These are phyloP conservation scores for Gavia stellata DNA, from an alignment of 2,113 vertebrate species.

Conservation along the genomic window DNA sequence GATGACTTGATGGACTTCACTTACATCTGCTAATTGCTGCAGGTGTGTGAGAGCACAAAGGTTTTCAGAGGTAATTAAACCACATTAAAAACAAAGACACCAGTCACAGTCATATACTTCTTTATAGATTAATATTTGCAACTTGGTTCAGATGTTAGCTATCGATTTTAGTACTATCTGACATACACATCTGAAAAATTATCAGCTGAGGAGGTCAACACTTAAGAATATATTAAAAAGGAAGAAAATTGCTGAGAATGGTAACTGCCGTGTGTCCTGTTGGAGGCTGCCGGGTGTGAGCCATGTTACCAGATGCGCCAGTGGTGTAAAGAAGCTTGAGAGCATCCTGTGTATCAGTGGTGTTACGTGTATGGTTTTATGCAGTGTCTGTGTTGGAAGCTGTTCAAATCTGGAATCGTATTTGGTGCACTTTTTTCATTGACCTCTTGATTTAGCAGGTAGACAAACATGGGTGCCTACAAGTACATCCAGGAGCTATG, in stretches of 20 bases:
- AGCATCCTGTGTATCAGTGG: fast-evolving
- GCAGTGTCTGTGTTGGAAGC: no score
- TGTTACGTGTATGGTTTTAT: fast-evolving
- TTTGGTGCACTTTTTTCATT: fast-evolving
- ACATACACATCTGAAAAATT: fast-evolving
- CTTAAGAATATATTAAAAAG: fast-evolving
- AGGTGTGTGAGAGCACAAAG: no score
- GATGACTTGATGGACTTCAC: not conserved
- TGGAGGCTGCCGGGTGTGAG: not conserved
- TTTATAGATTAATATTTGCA: not conserved
- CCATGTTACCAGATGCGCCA: fast-evolving
- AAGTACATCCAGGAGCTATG: conserved; percentile 98
- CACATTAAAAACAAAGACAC: fast-evolving
- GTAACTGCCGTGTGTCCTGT: fast-evolving
- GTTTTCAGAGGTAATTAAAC: not conserved
- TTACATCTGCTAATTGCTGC: not conserved
- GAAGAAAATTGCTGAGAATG: fast-evolving
- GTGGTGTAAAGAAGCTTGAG: fast-evolving
- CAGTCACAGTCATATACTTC: fast-evolving
- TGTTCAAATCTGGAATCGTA: fast-evolving
- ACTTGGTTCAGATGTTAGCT: fast-evolving
- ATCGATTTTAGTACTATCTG: not conserved
- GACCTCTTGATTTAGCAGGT: conserved; percentile 32
- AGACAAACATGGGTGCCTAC: conserved; percentile 91
- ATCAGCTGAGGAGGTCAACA: fast-evolving